phyloP scores from a whole-genome alignment of 2,797 vertebrate genomes.

The Alauda arvensis region DNA sequence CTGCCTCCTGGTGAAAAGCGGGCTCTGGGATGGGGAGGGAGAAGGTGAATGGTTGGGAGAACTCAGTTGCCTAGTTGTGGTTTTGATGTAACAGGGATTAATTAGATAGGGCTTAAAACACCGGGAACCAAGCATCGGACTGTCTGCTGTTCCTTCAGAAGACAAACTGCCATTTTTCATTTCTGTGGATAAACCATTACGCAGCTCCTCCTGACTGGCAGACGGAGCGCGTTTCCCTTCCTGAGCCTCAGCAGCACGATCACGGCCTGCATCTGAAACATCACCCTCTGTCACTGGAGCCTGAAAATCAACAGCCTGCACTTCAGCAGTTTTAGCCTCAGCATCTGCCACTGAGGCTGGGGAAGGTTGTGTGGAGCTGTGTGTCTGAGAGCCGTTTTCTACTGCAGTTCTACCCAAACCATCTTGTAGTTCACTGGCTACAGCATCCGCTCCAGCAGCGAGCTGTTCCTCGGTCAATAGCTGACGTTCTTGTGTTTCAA shows the following conservation, averaged over 20 bases:
- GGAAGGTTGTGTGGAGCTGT: neutral
- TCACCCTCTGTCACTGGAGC: neutral
- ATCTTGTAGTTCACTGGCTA: slow-evolving; percentile 50
- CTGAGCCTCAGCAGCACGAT: slow-evolving; percentile 15
- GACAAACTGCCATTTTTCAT: slow-evolving; percentile 54
- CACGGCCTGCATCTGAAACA: neutral
- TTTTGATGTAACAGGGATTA: slow-evolving; percentile 91
- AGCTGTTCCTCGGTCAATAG: slow-evolving; percentile 59
- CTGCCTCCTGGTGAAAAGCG: slow-evolving; percentile 74
- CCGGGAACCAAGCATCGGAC: slow-evolving; percentile 69
- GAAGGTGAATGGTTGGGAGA: slow-evolving; percentile 85
- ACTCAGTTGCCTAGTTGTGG: slow-evolving; percentile 91
- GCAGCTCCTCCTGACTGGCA: slow-evolving; percentile 17
- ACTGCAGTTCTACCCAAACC: slow-evolving; percentile 13
- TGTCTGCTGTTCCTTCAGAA: slow-evolving; percentile 62
- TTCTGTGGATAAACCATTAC: neutral
- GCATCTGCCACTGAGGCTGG: neutral
- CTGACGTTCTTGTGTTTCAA: slow-evolving; percentile 74
- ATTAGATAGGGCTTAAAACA: slow-evolving; percentile 83
- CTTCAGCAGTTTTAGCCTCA: slow-evolving; percentile 29
- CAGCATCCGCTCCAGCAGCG: slow-evolving; percentile 44
- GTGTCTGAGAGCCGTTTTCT: neutral
- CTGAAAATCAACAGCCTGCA: slow-evolving; percentile 5
- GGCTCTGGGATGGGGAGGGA: slow-evolving; percentile 86
- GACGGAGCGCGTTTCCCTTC: neutral